Base-by-base conservation (phyloP, 30 jellyfish, hydroid and myxozoan species). In the Turritopsis rubra region DNA sequence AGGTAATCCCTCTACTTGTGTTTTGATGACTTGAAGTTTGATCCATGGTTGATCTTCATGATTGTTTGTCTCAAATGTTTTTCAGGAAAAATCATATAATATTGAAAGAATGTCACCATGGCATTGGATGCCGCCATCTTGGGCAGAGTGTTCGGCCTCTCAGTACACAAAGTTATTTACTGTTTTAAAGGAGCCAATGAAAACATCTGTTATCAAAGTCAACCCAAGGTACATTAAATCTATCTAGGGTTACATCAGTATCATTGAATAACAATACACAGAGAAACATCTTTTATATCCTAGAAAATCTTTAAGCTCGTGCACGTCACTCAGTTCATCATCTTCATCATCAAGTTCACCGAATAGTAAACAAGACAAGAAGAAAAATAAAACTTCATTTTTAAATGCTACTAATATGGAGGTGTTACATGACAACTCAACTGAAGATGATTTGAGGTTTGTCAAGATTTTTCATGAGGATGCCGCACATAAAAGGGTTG, bases 101-200 rank as follows among this genome's bases (percentile, higher is more conserved):
- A 77, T 29, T 30, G 29, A 53, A n/a, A 77, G 30, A 28, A 21
- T 20, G 18, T 18, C 28, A 26, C 28, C 29, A 26, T 28, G 52
- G 72, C 66, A 77, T 29, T 77, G 85, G 85, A 77, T 20, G 66
- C 71, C 71, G 1, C 85, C 85, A 13, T 21, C 72, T 22, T 77
- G 85, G 85, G 21, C 53, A 66, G 85, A 30, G 0, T 29, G 16
- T 77, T 20, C 28, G 0, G 28, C 25, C 5, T 24, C 41, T 52
- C 72, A 28, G 0, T 19, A 77, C 52, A 25, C 30, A n/a, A 68
- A 9, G 0, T n/a, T 23, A n/a, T n/a, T 27, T 22, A 68, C 16
- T 0, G 30, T n/a, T 23, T 23, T n/a, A 68, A 68, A 68, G 19
- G 77, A 68, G 9, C 77, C 31, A 68, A 68, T 27, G 30, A 68